phyloP scores from a whole-genome alignment of 2,113 vertebrate genomes.

The Gobius niger region DNA sequence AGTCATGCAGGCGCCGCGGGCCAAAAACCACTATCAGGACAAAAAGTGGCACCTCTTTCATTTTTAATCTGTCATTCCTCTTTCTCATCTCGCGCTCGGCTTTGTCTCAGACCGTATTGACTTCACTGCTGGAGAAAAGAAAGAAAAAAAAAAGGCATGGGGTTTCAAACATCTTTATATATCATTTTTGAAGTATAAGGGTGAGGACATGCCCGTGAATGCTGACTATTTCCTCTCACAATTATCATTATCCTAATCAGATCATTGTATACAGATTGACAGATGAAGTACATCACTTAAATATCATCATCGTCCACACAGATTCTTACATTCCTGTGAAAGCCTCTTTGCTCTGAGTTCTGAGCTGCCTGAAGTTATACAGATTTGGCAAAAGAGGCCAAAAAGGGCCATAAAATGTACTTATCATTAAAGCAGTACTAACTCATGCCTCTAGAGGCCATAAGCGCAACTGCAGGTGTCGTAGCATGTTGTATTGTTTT shows the following conservation, averaged over 20 bases:
- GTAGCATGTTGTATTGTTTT: too few species aligned
- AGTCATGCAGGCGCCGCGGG: constrained; percentile 39
- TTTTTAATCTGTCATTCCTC: constrained; percentile 65
- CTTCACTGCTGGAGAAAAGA: constrained; percentile 18
- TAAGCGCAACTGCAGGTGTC: too few species aligned
- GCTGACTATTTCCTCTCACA: constrained; percentile 15
- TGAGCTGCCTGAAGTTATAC: too few species aligned
- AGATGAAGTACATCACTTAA: not conserved
- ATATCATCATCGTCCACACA: too few species aligned
- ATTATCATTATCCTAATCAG: constrained; percentile 22
- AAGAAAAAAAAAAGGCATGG: not conserved
- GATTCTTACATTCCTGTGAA: too few species aligned
- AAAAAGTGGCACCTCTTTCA: constrained; percentile 61
- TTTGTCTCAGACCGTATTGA: constrained; percentile 46
- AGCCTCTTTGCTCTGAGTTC: too few species aligned
- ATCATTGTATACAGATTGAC: not conserved
- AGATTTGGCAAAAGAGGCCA: too few species aligned
- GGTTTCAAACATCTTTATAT: constrained; percentile 6
- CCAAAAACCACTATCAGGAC: constrained; percentile 55
- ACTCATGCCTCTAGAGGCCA: too few species aligned
- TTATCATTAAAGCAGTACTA: too few species aligned
- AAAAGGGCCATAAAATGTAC: too few species aligned
- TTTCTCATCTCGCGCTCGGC: constrained; percentile 45
- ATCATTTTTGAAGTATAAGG: constrained; percentile 27
- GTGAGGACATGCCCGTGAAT: not conserved